Percentiles rank a stretch among this genome's conserved stretches.
These are phyloP conservation scores for Chalcis sispes DNA, from an alignment of 2,888 invertebrate genomes.

Conservation along the genomic window DNA sequence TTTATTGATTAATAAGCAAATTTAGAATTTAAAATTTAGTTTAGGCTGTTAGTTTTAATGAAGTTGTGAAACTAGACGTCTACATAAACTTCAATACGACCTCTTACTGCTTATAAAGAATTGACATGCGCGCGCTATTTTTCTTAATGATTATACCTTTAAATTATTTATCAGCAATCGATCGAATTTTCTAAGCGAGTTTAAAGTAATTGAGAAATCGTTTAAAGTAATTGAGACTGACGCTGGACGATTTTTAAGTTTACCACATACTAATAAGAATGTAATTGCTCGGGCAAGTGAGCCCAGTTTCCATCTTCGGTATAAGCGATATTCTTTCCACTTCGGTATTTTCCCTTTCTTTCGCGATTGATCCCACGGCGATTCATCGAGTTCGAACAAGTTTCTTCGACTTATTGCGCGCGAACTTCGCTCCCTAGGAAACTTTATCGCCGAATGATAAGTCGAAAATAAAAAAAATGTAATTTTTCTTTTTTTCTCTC, in stretches of 20 bases:
- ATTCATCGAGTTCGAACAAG: slow-evolving; percentile 46
- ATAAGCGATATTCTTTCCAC: slow-evolving; percentile 4
- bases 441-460: slow-evolving; percentile 6
- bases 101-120: too few species aligned
- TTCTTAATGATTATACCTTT: slow-evolving; percentile 22
- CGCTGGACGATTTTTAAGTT: slow-evolving; percentile 36
- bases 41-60: too few species aligned
- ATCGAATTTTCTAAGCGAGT: slow-evolving; percentile 35
- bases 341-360: slow-evolving; percentile 28
- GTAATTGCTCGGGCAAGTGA: slow-evolving; percentile 53
- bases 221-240: background rate
- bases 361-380: slow-evolving; percentile 53
- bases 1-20: too few species aligned
- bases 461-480: too few species aligned
- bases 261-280: slow-evolving; percentile 48
- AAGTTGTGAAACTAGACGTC: too few species aligned
- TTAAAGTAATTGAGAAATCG: slow-evolving; percentile 58
- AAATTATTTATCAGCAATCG: slow-evolving; percentile 51
- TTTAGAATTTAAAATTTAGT: too few species aligned
- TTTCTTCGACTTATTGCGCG: slow-evolving; percentile 49
- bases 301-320: slow-evolving; percentile 57
- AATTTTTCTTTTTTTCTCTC: too few species aligned
- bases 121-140: background rate
- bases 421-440: slow-evolving; percentile 44
- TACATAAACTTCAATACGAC: too few species aligned